Evolutionary conservation across 2,113 vertebrate species (phyloP).

Genomic region (Paradoxurus hermaphroditus): DNA sequence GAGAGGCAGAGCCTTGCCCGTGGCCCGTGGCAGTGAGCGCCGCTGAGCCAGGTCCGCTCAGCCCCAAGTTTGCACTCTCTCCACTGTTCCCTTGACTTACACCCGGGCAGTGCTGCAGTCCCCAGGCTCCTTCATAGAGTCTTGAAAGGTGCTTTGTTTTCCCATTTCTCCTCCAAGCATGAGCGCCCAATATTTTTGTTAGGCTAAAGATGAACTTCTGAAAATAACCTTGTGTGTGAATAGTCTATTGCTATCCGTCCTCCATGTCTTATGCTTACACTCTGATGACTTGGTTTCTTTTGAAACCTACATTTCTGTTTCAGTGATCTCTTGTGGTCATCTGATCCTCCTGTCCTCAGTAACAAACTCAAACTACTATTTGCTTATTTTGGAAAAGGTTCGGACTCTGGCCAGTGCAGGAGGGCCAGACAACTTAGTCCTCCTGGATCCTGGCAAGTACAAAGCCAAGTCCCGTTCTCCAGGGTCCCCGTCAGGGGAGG

Average conservation of each 20-base stretch:
- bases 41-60: accelerated
- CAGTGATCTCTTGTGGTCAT: neutral
- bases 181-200: neutral
- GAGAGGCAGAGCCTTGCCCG: accelerated
- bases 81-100: accelerated
- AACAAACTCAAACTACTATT: neutral
- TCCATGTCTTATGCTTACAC: accelerated
- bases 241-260: accelerated
- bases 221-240: neutral
- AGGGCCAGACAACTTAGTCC: slow-evolving; percentile 96
- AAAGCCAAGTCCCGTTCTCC: slow-evolving; percentile 91
- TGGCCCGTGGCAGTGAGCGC: neutral
- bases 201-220: neutral
- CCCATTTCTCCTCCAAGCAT: neutral
- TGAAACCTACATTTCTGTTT: neutral
- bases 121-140: neutral
- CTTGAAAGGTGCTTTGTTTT: neutral
- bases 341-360: neutral
- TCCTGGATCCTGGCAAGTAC: slow-evolving; percentile 95
- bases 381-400: slow-evolving; percentile 85
- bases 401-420: slow-evolving; percentile 97
- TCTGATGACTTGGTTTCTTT: neutral
- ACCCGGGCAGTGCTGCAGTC: accelerated
- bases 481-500: slow-evolving; percentile 86
- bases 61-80: accelerated